Evolutionary conservation across 1,140 invertebrate species (phyloP), one percentile per base, ranked within the genome.

Genomic region (Adelges cooleyi): DNA sequence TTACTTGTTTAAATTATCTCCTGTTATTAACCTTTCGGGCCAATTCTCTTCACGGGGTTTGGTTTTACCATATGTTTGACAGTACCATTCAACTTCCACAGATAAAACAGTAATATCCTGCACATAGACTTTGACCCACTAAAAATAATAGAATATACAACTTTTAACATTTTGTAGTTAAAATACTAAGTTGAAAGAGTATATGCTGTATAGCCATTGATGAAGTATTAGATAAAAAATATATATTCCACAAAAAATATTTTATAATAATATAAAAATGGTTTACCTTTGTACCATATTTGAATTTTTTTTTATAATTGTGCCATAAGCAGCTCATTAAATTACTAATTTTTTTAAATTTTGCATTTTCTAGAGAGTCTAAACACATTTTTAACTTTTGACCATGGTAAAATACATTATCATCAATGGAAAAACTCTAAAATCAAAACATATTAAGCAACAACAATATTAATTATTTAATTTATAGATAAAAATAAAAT

Each of bases 31-130:
- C 29, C 56, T 46, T 33, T 48, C 25, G 23, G 56, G 56, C 25
- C 42, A 48, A 29, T n/a, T 11, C 29, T 48, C 42, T 29, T 48
- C 56, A 22, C 11, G 25, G 11, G 23, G 56, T 42, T 62, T 62
- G n/a, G 25, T 46, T 48, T 8, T 62, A 62, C 42, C 27, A 20
- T 40, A 62, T 22, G 56, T 62, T 29, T 62, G 56, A 1, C 56
- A 62, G 20, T 46, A 62, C 56, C 56, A 62, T 46, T 62, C 56
- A 29, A 62, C 56, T 62, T 62, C 56, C 27, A 62, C 56, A 15
- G 56, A 62, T 29, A 17, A 46, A 15, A 62, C 42, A 62, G 44
- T 2, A 46, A 62, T 33, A 62, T 62, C 25, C 33, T 62, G 17
- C 18, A 62, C 56, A 46, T 62, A 62, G 3, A 62, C 56, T 62